Evolutionary conservation across 2,888 invertebrate species (phyloP).

Genomic region (Spialia ferax): DNA sequence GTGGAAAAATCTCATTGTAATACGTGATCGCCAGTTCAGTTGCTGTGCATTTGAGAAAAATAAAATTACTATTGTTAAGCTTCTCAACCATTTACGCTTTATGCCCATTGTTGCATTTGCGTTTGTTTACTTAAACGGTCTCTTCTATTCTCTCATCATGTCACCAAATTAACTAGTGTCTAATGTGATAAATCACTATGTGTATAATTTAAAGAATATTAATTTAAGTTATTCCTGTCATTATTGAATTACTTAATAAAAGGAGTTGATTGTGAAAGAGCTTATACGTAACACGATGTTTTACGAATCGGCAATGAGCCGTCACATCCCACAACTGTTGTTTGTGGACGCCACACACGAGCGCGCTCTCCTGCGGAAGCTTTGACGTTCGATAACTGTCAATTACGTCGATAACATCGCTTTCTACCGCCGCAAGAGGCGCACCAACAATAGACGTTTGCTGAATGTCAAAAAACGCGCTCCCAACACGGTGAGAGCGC

Average conservation of each 20-base stretch:
- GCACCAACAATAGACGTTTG: slow-evolving; percentile 47
- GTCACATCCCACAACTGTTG: not conserved
- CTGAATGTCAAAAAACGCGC: slow-evolving; percentile 54
- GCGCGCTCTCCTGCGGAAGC: slow-evolving; percentile 37
- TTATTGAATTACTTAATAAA: not conserved
- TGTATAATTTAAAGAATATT: not conserved
- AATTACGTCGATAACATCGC: slow-evolving; percentile 43
- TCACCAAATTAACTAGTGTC: not conserved
- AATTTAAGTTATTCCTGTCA: not conserved
- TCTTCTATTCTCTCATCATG: slow-evolving; percentile 5
- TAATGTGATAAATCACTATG: not conserved
- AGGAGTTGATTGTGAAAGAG: not conserved
- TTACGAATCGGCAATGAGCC: slow-evolving; percentile 23
- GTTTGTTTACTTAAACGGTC: not conserved
- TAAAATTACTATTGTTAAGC: slow-evolving; percentile 21
- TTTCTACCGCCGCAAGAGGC: slow-evolving; percentile 44
- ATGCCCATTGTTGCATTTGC: slow-evolving; percentile 2
- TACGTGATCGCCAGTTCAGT: slow-evolving; percentile 3
- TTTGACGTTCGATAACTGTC: slow-evolving; percentile 27
- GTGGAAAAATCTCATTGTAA: slow-evolving; percentile 27
- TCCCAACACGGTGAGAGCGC: slow-evolving; percentile 53
- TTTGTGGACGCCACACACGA: slow-evolving; percentile 17
- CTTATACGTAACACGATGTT: slow-evolving; percentile 12
- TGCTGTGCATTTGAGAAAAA: slow-evolving; percentile 20
- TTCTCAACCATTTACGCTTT: slow-evolving; percentile 17